phyloP scores from a whole-genome alignment of 2,888 invertebrate genomes.

The Sisyra terminalis region DNA sequence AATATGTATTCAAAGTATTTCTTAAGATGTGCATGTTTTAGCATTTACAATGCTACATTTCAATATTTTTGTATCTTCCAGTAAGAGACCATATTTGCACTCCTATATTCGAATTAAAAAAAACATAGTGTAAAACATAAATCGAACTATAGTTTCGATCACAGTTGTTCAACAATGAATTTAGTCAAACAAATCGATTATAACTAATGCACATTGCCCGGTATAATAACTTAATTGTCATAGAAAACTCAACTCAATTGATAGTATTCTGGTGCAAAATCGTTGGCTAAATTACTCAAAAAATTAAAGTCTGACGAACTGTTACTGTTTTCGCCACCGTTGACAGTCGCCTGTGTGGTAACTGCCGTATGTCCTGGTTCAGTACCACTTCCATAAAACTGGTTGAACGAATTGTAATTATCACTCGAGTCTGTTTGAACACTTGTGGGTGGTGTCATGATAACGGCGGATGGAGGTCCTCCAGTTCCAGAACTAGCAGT shows the following conservation, averaged over 20 bases:
- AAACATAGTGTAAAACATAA: too few species aligned
- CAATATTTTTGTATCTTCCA: too few species aligned
- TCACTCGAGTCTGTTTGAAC: constrained; percentile 43
- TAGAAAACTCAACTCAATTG: constrained; percentile 32
- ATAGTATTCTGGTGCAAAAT: constrained; percentile 86
- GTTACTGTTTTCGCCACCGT: constrained; percentile 64
- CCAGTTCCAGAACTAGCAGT: constrained; percentile 27
- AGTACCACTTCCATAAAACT: constrained; percentile 44
- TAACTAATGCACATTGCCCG: too few species aligned
- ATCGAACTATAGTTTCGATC: too few species aligned
- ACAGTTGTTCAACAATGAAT: too few species aligned
- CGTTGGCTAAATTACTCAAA: constrained; percentile 79
- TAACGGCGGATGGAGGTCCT: constrained; percentile 29
- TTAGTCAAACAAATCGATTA: too few species aligned
- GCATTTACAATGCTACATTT: too few species aligned
- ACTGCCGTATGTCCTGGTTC: constrained; percentile 16
- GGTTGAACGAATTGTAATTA: constrained; percentile 51
- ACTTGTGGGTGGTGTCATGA: constrained; percentile 42
- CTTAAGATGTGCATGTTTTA: too few species aligned
- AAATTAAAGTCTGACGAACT: constrained; percentile 92
- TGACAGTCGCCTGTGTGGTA: constrained; percentile 20
- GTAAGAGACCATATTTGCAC: too few species aligned
- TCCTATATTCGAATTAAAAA: too few species aligned
- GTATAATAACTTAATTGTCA: too few species aligned
- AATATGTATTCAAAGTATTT: too few species aligned